Conservation (phyloP, 2,113 vertebrate genomes). For the Saguinus imperator region DNA sequence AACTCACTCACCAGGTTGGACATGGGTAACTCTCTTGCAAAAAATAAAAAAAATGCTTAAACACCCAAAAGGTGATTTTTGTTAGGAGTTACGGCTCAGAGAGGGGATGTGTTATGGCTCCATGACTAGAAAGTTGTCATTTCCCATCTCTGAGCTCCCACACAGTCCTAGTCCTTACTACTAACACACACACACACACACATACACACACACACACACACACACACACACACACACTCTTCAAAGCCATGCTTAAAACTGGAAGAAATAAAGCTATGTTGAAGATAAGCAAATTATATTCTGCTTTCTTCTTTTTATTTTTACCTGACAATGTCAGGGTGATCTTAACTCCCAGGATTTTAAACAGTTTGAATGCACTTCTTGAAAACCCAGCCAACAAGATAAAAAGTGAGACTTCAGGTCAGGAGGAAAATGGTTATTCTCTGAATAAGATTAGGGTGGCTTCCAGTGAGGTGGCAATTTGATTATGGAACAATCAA, state of each 20-base stretch:
- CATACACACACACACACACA: too few species aligned
- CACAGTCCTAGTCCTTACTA: not conserved
- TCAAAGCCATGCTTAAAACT: not conserved
- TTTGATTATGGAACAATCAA: not conserved
- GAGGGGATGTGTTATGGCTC: not conserved
- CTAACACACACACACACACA: too few species aligned
- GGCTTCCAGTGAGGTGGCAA: not conserved
- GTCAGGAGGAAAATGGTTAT: not conserved
- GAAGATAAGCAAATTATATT: not conserved
- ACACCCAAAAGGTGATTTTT: not conserved
- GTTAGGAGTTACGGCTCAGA: not conserved
- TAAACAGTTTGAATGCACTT: not conserved
- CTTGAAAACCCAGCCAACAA: not conserved
- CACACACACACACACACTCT: too few species aligned
- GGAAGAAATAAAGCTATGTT: not conserved
- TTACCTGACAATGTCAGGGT: conserved; percentile 17
- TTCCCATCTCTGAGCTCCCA: not conserved
- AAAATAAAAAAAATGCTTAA: not conserved
- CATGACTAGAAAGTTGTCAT: not conserved
- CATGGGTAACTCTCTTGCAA: not conserved
- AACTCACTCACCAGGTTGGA: not conserved
- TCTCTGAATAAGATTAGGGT: not conserved
- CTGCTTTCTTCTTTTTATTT: not conserved
- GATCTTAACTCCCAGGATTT: conserved; percentile 40
- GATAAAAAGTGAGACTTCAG: not conserved